phyloP scores from a whole-genome alignment of 2,888 invertebrate species.

The Plagodis pulveraria region DNA sequence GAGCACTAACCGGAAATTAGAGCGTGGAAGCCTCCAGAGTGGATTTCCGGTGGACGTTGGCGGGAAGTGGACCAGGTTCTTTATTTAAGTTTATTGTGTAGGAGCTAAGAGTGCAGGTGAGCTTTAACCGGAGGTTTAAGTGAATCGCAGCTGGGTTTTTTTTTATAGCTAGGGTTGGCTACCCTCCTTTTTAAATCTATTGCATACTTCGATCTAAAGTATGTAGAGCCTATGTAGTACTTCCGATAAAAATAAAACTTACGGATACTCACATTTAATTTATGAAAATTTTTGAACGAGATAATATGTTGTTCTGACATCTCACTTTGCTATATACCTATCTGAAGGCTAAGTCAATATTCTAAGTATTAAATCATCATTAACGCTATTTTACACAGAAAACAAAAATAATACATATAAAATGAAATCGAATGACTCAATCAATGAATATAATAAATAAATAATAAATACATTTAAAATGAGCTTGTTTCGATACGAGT shows the following conservation, averaged over 20 bases:
- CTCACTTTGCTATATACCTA: too few species aligned
- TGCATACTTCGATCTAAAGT: too few species aligned
- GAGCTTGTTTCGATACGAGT: background rate
- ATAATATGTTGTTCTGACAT: too few species aligned
- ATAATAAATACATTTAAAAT: constrained; percentile 8
- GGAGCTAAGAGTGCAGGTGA: constrained; percentile 28
- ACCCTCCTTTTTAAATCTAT: too few species aligned
- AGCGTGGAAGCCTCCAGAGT: constrained; percentile 58
- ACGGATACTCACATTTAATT: too few species aligned
- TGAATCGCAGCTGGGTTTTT: constrained; percentile 25
- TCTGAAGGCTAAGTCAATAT: too few species aligned
- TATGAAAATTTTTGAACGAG: too few species aligned
- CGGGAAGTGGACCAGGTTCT: constrained; percentile 45
- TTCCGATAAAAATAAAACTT: too few species aligned
- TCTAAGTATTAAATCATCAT: too few species aligned
- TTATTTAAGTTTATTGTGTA: constrained; percentile 64
- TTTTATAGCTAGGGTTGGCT: background rate
- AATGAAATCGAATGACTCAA: background rate
- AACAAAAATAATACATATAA: too few species aligned
- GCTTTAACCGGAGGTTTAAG: constrained; percentile 40
- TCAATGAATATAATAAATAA: background rate
- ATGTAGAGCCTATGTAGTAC: too few species aligned
- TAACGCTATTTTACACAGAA: too few species aligned
- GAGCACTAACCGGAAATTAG: constrained; percentile 61
- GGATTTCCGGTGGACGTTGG: constrained; percentile 56